phyloP scores from a whole-genome alignment of 2,797 vertebrate species.

The Oceanodroma leucorhoa region DNA sequence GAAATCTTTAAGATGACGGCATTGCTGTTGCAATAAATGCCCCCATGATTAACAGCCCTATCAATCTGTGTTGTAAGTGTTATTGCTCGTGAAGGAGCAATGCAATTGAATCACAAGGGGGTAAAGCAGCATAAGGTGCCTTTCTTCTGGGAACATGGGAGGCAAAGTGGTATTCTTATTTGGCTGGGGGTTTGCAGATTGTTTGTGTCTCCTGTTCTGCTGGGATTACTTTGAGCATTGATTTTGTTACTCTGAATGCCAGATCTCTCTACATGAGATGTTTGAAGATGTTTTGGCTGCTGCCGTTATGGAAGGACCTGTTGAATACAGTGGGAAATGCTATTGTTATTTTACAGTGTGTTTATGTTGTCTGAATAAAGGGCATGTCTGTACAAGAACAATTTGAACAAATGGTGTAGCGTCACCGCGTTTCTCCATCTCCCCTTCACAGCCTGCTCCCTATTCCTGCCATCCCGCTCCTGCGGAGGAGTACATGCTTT shows the following conservation, averaged over 20 bases:
- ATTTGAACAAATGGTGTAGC: background rate
- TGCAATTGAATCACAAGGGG: background rate
- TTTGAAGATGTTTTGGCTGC: background rate
- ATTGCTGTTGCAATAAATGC: background rate
- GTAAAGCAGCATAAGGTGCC: background rate
- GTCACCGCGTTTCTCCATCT: background rate
- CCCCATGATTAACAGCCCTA: background rate
- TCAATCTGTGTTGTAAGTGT: background rate
- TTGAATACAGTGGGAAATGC: background rate
- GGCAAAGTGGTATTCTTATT: background rate
- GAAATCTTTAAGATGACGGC: background rate
- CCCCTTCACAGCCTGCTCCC: background rate
- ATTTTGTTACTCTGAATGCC: background rate
- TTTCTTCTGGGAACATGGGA: background rate
- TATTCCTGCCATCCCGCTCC: background rate
- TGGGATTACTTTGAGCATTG: background rate
- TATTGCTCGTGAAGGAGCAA: background rate
- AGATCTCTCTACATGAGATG: background rate
- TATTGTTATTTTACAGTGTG: background rate
- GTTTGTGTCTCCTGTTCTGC: background rate
- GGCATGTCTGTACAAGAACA: background rate
- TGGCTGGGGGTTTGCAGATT: background rate
- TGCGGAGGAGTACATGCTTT: background rate
- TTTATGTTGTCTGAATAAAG: constrained; percentile 10
- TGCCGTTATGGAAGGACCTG: background rate